Evolutionary conservation across 1,140 invertebrate species (phyloP).

Genomic region (Ceratina calcarata): DNA sequence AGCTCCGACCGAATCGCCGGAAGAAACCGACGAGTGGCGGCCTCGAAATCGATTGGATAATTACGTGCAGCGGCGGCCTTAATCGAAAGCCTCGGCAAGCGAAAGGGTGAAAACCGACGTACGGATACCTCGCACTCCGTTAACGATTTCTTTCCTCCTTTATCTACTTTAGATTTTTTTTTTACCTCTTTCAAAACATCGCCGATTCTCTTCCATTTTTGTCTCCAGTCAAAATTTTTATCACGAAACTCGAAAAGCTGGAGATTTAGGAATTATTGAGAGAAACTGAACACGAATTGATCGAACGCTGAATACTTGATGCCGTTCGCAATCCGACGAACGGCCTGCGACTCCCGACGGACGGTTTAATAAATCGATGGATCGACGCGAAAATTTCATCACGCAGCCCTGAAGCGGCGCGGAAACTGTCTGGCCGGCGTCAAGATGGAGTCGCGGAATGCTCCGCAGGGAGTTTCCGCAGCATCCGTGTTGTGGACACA

Average conservation of each 20-base stretch:
- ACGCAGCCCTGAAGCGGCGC: not conserved
- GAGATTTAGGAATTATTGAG: too few species aligned
- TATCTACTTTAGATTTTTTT: not conserved
- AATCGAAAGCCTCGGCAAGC: constrained; percentile 53
- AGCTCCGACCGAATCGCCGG: constrained; percentile 10
- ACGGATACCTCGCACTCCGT: not conserved
- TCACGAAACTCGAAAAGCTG: too few species aligned
- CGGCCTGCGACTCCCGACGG: not conserved
- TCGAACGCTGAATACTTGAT: not conserved
- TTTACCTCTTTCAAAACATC: too few species aligned
- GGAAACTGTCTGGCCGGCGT: too few species aligned
- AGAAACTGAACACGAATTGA: too few species aligned
- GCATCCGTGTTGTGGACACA: too few species aligned
- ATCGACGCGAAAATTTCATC: constrained; percentile 25
- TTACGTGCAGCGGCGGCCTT: constrained; percentile 70
- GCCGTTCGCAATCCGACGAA: constrained; percentile 10
- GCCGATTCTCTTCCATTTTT: too few species aligned
- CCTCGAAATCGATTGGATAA: constrained; percentile 70
- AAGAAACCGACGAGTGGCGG: constrained; percentile 26
- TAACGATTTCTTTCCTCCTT: not conserved
- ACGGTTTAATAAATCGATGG: constrained; percentile 11
- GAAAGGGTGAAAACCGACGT: constrained; percentile 16
- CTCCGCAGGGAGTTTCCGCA: not conserved
- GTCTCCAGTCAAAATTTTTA: too few species aligned
- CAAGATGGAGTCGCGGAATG: constrained; percentile 11